Base-by-base conservation (phyloP, 2,113 vertebrate species). In the Eulemur macaco region DNA sequence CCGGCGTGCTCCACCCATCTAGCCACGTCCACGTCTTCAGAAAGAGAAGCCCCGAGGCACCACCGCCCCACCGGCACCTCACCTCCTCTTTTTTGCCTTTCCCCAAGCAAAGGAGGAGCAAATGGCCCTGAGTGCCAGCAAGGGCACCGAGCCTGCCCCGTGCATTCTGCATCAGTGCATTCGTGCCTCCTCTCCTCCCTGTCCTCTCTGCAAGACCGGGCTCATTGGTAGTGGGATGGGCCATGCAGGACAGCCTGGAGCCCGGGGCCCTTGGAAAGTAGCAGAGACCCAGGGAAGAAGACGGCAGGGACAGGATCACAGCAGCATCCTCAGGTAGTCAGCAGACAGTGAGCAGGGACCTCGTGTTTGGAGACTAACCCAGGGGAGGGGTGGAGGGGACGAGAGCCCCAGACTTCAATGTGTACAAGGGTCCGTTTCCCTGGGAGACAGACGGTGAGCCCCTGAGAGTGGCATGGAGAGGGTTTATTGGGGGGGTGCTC, bases 391-490 rank as follows among this genome's bases (percentile, higher is more conserved):
- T 3, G 13, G 8, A 74, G 8, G 5, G 4, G 15, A 10, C 8
- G 6, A 14, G 31, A 37, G 11, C 1, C 1, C 37, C 6, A 27
- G n/a, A 68, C 20, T 37, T 25, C 9, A 71, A 10, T 4, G 18
- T 14, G 23, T 15, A 5, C 52, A 4, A 13, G 37, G 21, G 27
- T 7, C 25, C 11, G 1, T 25, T 5, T 23, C 31, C 8, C 82
- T 10, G 20, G 20, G 29, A 42, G 8, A 11, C 0, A 14, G 58
- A 29, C 0, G 6, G 12, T 0, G 2, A 85, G 86, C 8, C 4
- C 3, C 74, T 1, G 18, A 66, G 52, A 34, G 23, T 0, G 1
- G 0, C 4, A 1, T 0, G 3, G 0, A 6, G 34, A 21, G 25
- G 86, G 14, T 12, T 58, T 29, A 3, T 1, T 2, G 52, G 20